phyloP scores from a whole-genome alignment of 2,113 vertebrate species.

The Phrynocephalus versicolor region DNA sequence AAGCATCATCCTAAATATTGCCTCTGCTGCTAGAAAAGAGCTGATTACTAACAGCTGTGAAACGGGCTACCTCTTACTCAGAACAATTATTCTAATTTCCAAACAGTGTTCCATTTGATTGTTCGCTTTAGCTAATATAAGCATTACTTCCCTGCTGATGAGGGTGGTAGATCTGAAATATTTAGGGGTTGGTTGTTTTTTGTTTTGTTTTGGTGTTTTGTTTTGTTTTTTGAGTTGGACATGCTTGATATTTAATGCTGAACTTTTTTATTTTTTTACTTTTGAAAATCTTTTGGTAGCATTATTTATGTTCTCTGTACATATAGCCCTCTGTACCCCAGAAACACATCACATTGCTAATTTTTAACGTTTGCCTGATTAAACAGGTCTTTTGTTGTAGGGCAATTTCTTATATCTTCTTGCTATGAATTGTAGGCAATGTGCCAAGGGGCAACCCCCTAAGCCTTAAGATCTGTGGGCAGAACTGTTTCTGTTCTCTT shows the following conservation, averaged over 20 bases:
- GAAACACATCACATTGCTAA: background rate
- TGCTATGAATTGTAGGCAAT: background rate
- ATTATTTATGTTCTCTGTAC: conserved; percentile 7
- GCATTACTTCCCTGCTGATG: background rate
- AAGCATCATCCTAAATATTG: background rate
- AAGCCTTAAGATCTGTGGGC: no score
- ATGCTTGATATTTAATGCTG: background rate
- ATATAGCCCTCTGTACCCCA: background rate
- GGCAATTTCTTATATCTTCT: background rate
- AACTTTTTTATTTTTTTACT: no score
- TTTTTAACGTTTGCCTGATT: background rate
- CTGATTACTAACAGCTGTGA: background rate
- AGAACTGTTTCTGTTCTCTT: no score
- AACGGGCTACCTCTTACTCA: background rate
- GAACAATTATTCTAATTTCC: background rate
- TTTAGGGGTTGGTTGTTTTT: background rate
- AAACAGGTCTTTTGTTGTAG: background rate
- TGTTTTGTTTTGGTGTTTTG: background rate
- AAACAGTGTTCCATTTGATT: background rate
- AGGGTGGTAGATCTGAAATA: background rate
- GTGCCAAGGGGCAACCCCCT: no score
- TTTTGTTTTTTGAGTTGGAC: background rate
- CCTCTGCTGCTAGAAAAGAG: background rate
- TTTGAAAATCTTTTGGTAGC: background rate
- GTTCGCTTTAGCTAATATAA: background rate